Percentiles rank a stretch among this genome's conserved stretches.
Evolutionary conservation across 2,888 invertebrate species (phyloP).

Genomic region (Scelioninae gen. 1): DNA sequence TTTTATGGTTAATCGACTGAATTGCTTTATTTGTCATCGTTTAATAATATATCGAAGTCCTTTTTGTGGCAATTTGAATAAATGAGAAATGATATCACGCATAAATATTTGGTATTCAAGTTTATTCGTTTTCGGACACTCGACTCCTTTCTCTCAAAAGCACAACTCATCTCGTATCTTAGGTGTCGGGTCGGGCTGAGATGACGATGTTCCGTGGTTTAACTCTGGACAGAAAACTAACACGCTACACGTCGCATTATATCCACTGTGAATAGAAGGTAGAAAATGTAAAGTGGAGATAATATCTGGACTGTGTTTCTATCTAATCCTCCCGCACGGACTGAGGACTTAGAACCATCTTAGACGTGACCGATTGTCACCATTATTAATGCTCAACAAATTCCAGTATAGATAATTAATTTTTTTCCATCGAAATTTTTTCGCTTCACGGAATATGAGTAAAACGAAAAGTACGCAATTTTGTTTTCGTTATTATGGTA

Average conservation of each 20-base stretch:
- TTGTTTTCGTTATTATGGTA: conserved; percentile 41
- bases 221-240: conserved; percentile 33
- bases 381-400: conserved; percentile 56
- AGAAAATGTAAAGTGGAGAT: conserved; percentile 27
- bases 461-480: conserved; percentile 14
- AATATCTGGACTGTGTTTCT: conserved; percentile 50
- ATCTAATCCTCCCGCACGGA: conserved; percentile 34
- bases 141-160: conserved; percentile 3
- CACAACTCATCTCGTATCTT: conserved; percentile 25
- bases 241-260: conserved; percentile 26
- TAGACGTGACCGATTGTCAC: conserved; percentile 25
- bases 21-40: too few relatives aligned
- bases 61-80: background rate
- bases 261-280: conserved; percentile 23
- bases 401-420: conserved; percentile 40
- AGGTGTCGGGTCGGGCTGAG: conserved; percentile 17
- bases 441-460: conserved; percentile 26
- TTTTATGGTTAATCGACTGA: background rate
- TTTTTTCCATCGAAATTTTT: conserved; percentile 25
- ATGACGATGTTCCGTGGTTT: conserved; percentile 34
- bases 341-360: conserved; percentile 15
- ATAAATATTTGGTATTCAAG: conserved; percentile 1
- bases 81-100: background rate
- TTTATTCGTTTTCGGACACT: conserved; percentile 7
- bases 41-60: background rate